Percentiles rank a stretch among this genome's conserved stretches.
Conservation (phyloP, 2,113 vertebrate species). For the Rousettus leschenaultii region DNA sequence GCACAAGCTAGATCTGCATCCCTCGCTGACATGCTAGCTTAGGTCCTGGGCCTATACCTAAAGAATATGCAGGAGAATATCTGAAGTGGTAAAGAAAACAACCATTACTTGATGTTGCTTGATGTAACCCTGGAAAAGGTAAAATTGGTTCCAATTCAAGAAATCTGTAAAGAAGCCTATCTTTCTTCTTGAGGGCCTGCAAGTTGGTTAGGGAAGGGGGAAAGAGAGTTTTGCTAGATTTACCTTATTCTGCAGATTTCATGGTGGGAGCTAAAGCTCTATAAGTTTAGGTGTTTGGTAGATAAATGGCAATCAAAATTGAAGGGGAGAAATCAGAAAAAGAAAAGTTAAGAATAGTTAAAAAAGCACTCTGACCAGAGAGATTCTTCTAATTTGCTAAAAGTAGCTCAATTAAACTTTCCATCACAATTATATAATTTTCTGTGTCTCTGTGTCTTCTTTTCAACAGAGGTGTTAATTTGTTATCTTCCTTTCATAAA, state of each 20-base stretch:
- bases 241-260: neutral
- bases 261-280: neutral
- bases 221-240: neutral
- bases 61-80: neutral
- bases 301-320: neutral
- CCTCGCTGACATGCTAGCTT: neutral
- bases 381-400: neutral
- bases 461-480: neutral
- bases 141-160: neutral
- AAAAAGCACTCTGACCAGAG: neutral
- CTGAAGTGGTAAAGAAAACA: neutral
- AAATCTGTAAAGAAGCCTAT: neutral
- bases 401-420: neutral
- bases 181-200: neutral
- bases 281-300: neutral
- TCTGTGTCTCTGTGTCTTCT: neutral
- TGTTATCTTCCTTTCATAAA: neutral
- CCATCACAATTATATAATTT: neutral
- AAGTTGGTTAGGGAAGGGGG: accelerated
- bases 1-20: neutral
- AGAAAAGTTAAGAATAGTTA: neutral
- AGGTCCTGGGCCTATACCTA: neutral
- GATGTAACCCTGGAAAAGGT: neutral
- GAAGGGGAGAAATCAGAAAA: neutral
- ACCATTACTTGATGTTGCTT: neutral